Evolutionary conservation across 2,797 vertebrate genomes (phyloP).

Genomic region (Acanthornis magna): DNA sequence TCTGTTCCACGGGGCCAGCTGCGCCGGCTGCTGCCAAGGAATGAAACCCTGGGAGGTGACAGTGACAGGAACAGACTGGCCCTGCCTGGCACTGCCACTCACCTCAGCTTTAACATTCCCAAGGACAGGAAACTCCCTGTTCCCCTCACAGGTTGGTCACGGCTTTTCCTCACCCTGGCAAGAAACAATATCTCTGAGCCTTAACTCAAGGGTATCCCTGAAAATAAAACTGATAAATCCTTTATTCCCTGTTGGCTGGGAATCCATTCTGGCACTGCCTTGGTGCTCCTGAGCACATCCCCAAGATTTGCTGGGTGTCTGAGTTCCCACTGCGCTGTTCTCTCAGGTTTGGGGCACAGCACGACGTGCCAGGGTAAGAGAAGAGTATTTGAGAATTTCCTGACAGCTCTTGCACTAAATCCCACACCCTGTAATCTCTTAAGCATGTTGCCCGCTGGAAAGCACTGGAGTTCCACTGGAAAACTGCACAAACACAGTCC

Average conservation of each 20-base stretch:
- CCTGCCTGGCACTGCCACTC: background rate
- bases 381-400: background rate
- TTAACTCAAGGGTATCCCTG: background rate
- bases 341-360: background rate
- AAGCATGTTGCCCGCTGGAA: background rate
- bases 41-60: slow-evolving; percentile 8
- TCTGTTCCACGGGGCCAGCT: background rate
- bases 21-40: background rate
- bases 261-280: background rate
- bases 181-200: background rate
- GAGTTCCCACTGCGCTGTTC: background rate
- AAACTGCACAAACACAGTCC: slow-evolving; percentile 6
- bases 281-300: background rate
- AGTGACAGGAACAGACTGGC: background rate
- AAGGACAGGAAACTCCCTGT: background rate
- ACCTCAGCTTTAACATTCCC: background rate
- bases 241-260: background rate
- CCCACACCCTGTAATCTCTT: background rate
- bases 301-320: background rate
- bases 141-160: background rate
- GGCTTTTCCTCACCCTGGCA: background rate
- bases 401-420: background rate
- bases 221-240: background rate
- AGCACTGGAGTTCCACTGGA: background rate
- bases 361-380: background rate